Percentiles rank a stretch among this genome's conserved stretches.
Evolutionary conservation across 1,140 invertebrate genomes (phyloP).

Genomic region (Scaptomyza hsui): DNA sequence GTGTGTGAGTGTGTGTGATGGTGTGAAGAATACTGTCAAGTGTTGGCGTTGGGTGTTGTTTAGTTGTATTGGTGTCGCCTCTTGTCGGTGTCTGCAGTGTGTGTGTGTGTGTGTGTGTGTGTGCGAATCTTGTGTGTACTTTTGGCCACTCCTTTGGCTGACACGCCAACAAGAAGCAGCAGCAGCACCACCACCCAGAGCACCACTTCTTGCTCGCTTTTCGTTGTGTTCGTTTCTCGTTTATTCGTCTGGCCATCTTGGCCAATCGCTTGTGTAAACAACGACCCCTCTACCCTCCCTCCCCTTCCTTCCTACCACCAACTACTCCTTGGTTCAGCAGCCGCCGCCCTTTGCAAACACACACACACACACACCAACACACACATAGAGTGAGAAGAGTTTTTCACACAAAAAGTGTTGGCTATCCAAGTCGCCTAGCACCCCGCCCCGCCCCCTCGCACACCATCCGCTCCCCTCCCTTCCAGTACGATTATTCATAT

Average conservation of each 20-base stretch:
- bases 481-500: constrained; percentile 72
- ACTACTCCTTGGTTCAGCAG: constrained; percentile 16
- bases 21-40: constrained; percentile 65
- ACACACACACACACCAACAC: constrained; percentile 41
- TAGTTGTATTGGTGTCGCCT: constrained; percentile 31
- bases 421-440: constrained; percentile 46
- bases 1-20: constrained; percentile 27
- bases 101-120: too few relatives aligned
- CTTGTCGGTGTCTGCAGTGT: too few relatives aligned
- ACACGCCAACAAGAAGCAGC: constrained; percentile 23
- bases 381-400: constrained; percentile 28
- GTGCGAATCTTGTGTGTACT: constrained; percentile 83
- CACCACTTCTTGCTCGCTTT: constrained; percentile 1
- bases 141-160: constrained; percentile 83
- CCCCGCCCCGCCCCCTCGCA: not conserved
- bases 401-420: constrained; percentile 81
- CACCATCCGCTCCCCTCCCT: not conserved
- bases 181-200: not conserved
- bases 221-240: not conserved
- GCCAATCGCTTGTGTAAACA: constrained; percentile 79
- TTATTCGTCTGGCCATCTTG: constrained; percentile 53
- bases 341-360: constrained; percentile 17
- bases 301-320: not conserved
- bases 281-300: not conserved
- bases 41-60: constrained; percentile 57